Percentiles rank a stretch among this genome's conserved stretches.
Conservation (phyloP, 1,140 invertebrate species). For the Chionoecetes opilio region DNA sequence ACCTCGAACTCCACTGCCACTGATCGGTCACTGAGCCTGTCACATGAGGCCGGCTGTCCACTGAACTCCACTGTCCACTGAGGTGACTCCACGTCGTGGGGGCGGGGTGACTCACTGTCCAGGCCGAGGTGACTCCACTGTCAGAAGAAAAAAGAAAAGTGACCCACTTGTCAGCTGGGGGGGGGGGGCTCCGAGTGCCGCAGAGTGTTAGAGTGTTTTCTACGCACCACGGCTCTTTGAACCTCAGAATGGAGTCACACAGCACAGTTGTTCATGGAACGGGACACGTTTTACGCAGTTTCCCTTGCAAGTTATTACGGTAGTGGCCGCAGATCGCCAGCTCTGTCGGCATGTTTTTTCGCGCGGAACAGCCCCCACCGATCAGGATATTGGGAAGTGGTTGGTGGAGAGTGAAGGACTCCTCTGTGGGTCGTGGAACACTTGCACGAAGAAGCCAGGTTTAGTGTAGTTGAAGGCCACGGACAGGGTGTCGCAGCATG, state of each 20-base stretch:
- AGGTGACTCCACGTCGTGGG: no score
- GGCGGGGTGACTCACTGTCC: no score
- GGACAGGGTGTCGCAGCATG: slow-evolving; percentile 96
- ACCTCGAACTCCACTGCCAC: no score
- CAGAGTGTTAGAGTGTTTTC: slow-evolving; percentile 82
- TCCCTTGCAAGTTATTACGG: slow-evolving; percentile 94
- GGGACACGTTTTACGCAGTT: slow-evolving; percentile 92
- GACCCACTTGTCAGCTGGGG: no score
- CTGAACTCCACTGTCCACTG: no score
- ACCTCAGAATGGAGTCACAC: slow-evolving; percentile 95
- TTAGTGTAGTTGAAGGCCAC: slow-evolving; percentile 95
- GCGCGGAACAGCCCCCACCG: slow-evolving; percentile 92
- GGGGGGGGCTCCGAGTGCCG: slow-evolving; percentile 68
- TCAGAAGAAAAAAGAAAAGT: no score
- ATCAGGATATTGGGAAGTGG: slow-evolving; percentile 96
- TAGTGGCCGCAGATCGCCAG: slow-evolving; percentile 97
- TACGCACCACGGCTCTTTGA: slow-evolving; percentile 89
- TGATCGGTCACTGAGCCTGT: no score
- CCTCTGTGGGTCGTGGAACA: slow-evolving; percentile 96
- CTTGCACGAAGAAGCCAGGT: slow-evolving; percentile 96
- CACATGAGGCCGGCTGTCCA: no score
- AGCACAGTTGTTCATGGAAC: slow-evolving; percentile 92
- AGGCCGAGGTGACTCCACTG: no score
- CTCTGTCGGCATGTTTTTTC: slow-evolving; percentile 91
- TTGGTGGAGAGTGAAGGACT: slow-evolving; percentile 95